phyloP scores from a whole-genome alignment of 2,888 invertebrate species.

The Melanostoma scalare region DNA sequence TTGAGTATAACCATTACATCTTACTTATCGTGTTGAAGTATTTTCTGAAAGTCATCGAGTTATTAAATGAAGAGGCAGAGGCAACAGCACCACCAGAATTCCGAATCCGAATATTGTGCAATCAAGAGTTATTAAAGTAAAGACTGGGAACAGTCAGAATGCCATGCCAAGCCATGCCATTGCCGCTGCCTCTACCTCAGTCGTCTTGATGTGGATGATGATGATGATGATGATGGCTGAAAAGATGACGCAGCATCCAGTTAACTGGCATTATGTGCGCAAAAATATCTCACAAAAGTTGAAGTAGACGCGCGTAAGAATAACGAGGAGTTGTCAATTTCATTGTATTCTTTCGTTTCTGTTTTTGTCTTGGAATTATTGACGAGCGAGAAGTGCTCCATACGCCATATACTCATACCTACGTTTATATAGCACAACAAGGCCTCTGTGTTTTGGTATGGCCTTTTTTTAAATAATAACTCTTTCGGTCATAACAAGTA shows the following conservation, averaged over 20 bases:
- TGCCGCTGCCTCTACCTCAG: too few relatives aligned
- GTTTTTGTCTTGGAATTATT: constrained; percentile 38
- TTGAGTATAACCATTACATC: constrained; percentile 72
- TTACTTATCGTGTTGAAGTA: constrained; percentile 72
- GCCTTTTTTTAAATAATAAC: background rate
- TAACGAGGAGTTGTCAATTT: constrained; percentile 73
- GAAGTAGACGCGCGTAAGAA: constrained; percentile 70
- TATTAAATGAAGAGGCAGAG: constrained; percentile 72
- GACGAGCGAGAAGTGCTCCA: constrained; percentile 35
- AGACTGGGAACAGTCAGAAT: constrained; percentile 70
- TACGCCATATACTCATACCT: background rate
- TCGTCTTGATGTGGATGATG: too few relatives aligned
- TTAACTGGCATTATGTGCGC: constrained; percentile 71
- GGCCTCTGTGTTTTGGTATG: constrained; percentile 2
- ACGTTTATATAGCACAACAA: background rate
- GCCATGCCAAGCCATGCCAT: constrained; percentile 35
- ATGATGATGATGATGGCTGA: constrained; percentile 61
- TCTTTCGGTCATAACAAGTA: constrained; percentile 29
- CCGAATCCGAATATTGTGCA: constrained; percentile 73
- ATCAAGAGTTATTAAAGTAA: constrained; percentile 73
- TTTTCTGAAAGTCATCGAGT: constrained; percentile 73
- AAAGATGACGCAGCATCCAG: constrained; percentile 71
- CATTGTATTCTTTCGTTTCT: constrained; percentile 59
- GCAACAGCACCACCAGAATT: constrained; percentile 70
- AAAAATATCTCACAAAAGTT: constrained; percentile 69